Evolutionary conservation across 2,797 vertebrate genomes (phyloP), one percentile per base, ranked within the genome.

Genomic region (Rhadinocentrus ornatus): DNA sequence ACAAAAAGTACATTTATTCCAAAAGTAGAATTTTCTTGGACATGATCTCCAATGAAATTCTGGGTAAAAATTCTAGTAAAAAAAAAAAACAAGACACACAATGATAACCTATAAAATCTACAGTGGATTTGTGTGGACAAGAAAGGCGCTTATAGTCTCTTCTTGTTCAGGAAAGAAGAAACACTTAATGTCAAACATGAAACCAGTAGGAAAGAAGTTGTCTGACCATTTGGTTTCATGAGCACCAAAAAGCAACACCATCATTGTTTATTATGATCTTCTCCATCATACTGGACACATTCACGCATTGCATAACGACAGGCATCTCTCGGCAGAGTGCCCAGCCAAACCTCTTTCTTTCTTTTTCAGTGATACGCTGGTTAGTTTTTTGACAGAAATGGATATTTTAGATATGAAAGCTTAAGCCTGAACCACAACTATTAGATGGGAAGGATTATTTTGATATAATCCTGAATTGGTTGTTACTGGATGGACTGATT

Each of bases 331-430:
- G 80, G 83, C 78, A 85, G 92, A 93, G 91, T 94, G 93, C 92
- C 93, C 91, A 87, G 93, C 93, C 93, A 94, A 93, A 91, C 89
- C 92, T 93, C 93, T 92, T 93, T 93, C 93, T 93, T 94, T 93
- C 92, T 93, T 94, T 91, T 82, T 82, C 83, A 76, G 81, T 75
- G 71, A 83, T 27, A 66, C 75, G 65, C 52, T 60, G 71, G 74
- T 85, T 9, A 69, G 57, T 78, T 89, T 73, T 85, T 76, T 60
- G 2, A 50, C 46, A 62, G 62, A 37, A 73, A 86, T 75, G 80
- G 27, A 31, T 37, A 35, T 75, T 77, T 73, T 44, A 31, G 56
- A 76, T 75, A 76, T 68, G 65, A 70, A 75, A 32, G 66, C 62
- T 80, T 82, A 78, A 48, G 60, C 4, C 67, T 44, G 58, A 53